Evolutionary conservation across 2,797 vertebrate species (phyloP), one percentile per base, ranked within the genome.

Genomic region (Threskiornis aethiopicus): DNA sequence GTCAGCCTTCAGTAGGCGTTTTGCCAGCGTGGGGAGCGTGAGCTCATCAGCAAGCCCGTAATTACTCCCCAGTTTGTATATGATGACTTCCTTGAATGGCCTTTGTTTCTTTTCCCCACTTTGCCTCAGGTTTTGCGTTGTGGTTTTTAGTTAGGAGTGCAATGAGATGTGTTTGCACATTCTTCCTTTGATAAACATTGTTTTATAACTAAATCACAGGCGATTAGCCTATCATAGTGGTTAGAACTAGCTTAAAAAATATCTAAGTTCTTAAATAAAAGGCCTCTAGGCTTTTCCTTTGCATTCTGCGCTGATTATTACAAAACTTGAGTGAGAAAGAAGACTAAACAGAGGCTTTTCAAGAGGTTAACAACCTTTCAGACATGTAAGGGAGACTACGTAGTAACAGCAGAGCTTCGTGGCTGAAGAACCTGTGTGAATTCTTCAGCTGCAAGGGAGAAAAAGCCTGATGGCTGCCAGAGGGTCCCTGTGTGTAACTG

Each of bases 51-150:
- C 71, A 52, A 87, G 69, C 54, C 57, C 22, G 0, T 81, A 58
- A 90, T 93, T 84, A 70, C 70, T 87, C 57, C 33, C 39, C 15
- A n/a, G 61, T 59, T 88, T 75, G 51, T 79, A 7, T 69, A 61
- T 47, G 54, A 90, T 94, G 20, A 84, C 49, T 93, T 95, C 86
- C 76, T 87, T 72, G 33, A 81, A 19, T 41, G 69, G 17, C 13
- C 49, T 95, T 88, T 81, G 49, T 15, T 16, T 71, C 39, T 67
- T 46, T 17, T 13, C 14, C 13, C 39, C 7, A 1, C 21, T 93
- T 52, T 75, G 78, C 80, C 90, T 85, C 81, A 35, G 84, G 90
- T 87, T 83, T 87, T 85, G 39, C 61, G 1, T 16, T 95, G 84
- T 91, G 90, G 64, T 46, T 97, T 87, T 71, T 31, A 64, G 78